Evolutionary conservation across 35 echinoderm and acorn worm genomes (phyloP), one percentile per base, ranked within the genome.

Genomic region (Ophiothrix spiculata): DNA sequence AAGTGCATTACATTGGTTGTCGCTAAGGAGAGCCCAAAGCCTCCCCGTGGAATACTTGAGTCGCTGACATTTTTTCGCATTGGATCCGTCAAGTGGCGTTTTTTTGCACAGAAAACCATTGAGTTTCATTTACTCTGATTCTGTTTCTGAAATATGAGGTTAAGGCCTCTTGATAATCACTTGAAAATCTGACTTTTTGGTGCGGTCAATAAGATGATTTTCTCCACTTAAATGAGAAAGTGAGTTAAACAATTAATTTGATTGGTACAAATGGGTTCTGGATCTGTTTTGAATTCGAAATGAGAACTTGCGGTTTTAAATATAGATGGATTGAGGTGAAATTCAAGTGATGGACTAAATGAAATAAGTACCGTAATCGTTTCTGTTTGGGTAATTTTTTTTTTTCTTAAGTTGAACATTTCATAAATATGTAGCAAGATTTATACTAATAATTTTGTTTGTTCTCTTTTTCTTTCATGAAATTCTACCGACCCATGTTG

Each of bases 41-140:
- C 60, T 69, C 60, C 60, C 60, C 4, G 23, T 25, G 60, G 60
- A 69, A 4, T n/a, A 15, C 60, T 69, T 28, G 29, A 69, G 60
- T n/a, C n/a, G n/a, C n/a, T 12, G 45, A 11, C 45, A 21, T 54
- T 54, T 54, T 54, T 54, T 54, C 3, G 60, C 60, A 69, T 69
- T 15, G 60, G 21, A 15, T 28, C 60, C 60, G 16, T 69, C 23
- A 25, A 69, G 60, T 69, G 23, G 60, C 60, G 45, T 54, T 12
- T 69, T 69, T n/a, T 69, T 25, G 23, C 60, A 69, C 60, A 69
- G 60, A 69, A 25, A 69, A 69, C 60, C 60, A 69, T 69, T 69
- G 60, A 69, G 60, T 69, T 69, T 25, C 60, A 69, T 69, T 69
- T 69, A 28, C 23, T 69, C 6, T 12, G 60, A 25, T 69, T n/a